A percentile compares a stretch with the other conserved stretches of the same genome.
These are phyloP conservation scores for Xiphias gladius DNA, from an alignment of 2,113 vertebrate genomes.

Conservation along the genomic window DNA sequence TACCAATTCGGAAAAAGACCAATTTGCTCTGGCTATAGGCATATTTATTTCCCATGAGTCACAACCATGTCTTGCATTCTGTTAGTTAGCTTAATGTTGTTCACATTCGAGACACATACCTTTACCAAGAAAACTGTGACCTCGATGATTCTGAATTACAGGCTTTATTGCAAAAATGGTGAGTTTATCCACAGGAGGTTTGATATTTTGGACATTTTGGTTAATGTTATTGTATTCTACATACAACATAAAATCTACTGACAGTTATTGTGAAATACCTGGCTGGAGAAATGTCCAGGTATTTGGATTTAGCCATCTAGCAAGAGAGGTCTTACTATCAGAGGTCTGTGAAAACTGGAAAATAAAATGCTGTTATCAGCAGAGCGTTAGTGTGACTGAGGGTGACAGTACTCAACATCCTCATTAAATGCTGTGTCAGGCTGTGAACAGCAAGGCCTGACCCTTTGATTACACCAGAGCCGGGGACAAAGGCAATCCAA, in stretches of 20 bases:
- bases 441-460: constrained; percentile 45
- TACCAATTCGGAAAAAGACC: constrained; percentile 27
- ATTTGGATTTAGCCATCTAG: background rate
- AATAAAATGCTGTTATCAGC: constrained; percentile 34
- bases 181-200: background rate
- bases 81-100: background rate
- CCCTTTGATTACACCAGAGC: constrained; percentile 63
- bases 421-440: constrained; percentile 59
- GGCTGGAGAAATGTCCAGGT: background rate
- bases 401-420: constrained; percentile 45
- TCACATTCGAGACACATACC: background rate
- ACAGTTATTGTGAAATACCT: constrained; percentile 5
- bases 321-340: constrained; percentile 1
- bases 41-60: constrained; percentile 31
- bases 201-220: background rate
- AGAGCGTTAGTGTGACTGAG: constrained; percentile 26
- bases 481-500: constrained; percentile 59
- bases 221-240: background rate
- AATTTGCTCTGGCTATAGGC: constrained; percentile 18
- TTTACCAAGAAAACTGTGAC: background rate
- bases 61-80: background rate
- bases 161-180: background rate
- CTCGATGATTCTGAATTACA: background rate
- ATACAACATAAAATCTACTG: background rate
- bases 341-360: constrained; percentile 10